phyloP scores from a whole-genome alignment of 2,888 invertebrate genomes.

The Acholoe squamosa region DNA sequence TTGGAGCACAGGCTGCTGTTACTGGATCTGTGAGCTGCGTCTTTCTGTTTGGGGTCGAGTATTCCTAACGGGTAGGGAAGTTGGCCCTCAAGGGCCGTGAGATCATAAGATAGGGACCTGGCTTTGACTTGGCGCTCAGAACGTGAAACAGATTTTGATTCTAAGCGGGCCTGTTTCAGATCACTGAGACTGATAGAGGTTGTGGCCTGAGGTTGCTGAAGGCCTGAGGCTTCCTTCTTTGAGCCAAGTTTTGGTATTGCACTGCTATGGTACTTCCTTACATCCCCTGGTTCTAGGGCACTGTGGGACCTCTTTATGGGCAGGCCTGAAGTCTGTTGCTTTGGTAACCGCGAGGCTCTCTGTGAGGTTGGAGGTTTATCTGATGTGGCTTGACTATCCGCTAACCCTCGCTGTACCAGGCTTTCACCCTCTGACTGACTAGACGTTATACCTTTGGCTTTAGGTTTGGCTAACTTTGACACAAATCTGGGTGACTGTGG shows the following conservation, averaged over 20 bases:
- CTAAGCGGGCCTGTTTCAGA: not conserved
- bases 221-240: not conserved
- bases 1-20: constrained; percentile 47
- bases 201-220: not conserved
- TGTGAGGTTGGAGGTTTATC: not conserved
- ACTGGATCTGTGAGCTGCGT: constrained; percentile 10
- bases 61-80: not conserved
- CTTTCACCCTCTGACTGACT: constrained; percentile 26
- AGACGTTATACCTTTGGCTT: constrained; percentile 2
- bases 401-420: not conserved
- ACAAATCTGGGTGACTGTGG: constrained; percentile 31
- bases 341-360: constrained; percentile 28
- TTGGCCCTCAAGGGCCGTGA: not conserved
- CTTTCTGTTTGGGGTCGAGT: constrained; percentile 4
- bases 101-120: constrained; percentile 30
- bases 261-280: constrained; percentile 48
- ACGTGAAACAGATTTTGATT: not conserved
- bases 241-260: not conserved
- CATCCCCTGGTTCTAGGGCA: constrained; percentile 35
- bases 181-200: not conserved
- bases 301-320: constrained; percentile 32
- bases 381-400: not conserved
- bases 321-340: constrained; percentile 16
- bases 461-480: constrained; percentile 15
- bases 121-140: constrained; percentile 19